Percentiles rank a stretch among this genome's conserved stretches.
phyloP scores from a whole-genome alignment of 2,888 invertebrate species.

The Hypselothyrea guttata region DNA sequence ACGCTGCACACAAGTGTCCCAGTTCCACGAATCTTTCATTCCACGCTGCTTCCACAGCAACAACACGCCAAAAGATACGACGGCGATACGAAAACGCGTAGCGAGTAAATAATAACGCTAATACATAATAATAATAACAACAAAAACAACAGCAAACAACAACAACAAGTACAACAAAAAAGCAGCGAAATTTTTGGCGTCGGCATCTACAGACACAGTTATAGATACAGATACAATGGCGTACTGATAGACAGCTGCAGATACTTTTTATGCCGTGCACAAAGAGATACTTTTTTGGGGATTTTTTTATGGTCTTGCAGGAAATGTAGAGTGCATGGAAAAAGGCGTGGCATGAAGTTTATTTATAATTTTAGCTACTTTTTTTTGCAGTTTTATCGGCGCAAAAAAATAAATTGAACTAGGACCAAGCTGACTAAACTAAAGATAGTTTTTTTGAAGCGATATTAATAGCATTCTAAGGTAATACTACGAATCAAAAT shows the following conservation, averaged over 20 bases:
- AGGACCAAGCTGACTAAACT: too few relatives aligned
- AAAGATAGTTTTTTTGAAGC: too few relatives aligned
- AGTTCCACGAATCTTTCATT: slow-evolving; percentile 79
- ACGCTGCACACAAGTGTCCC: slow-evolving; percentile 82
- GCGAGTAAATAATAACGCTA: slow-evolving; percentile 68
- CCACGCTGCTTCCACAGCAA: slow-evolving; percentile 70
- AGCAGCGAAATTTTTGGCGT: slow-evolving; percentile 13
- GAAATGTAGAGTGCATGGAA: too few relatives aligned
- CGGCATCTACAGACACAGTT: slow-evolving; percentile 27
- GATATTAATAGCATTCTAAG: too few relatives aligned
- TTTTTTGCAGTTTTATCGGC: slow-evolving; percentile 9
- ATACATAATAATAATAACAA: slow-evolving; percentile 67
- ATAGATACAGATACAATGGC: slow-evolving; percentile 48
- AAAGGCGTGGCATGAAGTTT: too few relatives aligned
- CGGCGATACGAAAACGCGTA: slow-evolving; percentile 16
- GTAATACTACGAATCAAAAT: too few relatives aligned
- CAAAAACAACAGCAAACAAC: slow-evolving; percentile 17
- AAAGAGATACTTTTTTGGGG: slow-evolving; percentile 12
- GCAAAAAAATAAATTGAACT: too few relatives aligned
- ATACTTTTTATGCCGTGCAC: slow-evolving; percentile 38
- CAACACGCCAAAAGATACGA: slow-evolving; percentile 14
- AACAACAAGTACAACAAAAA: neutral
- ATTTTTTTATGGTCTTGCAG: slow-evolving; percentile 2
- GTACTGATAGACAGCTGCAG: slow-evolving; percentile 50
- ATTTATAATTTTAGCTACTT: too few relatives aligned